Evolutionary conservation across 2,797 vertebrate genomes (phyloP), one percentile per base, ranked within the genome.

Genomic region (Mormyrus hasselquistii): DNA sequence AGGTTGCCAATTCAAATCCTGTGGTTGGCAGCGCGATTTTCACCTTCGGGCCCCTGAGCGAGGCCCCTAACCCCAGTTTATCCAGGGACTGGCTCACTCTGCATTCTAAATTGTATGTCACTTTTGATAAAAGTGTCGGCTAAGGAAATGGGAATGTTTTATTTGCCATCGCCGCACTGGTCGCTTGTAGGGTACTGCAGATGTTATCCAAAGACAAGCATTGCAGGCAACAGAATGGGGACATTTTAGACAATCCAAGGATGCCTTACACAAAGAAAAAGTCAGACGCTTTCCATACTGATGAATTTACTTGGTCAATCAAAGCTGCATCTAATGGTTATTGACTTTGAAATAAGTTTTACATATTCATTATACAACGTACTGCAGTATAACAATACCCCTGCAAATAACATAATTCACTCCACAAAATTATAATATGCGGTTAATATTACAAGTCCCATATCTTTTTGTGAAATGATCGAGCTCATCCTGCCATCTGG

Each of bases 301-400:
- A 44, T 41, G 16, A 16, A 41, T 44, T 79, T 8, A 41, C 73
- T 41, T 19, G 2, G 38, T 44, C 73, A 44, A 79, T 79, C 38
- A 44, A 79, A 19, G 73, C 16, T 16, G 16, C 0, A 7, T 44
- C 73, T 79, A 79, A 79, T 79, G 73, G 38, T 16, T 79, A 19
- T 79, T 79, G 73, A 79, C 38, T 79, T 79, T 79, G 73, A 44
- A 79, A 44, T 41, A 76, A 16, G 69, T 76, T 76, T 76, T 76
- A 38, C 14, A 41, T 76, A 41, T 76, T 76, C 41, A 76, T 76
- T 76, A 41, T 12, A 76, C 6, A 41, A 41, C 0, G 4, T 38
- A 76, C 38, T 19, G 69, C 69, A 76, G 38, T 19, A 38, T 16
- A 19, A 76, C 34, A 41, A 19, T 38, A 16, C 14, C 69, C 34